A percentile compares a stretch with the other conserved stretches of the same genome.
phyloP scores from a whole-genome alignment of 2,113 vertebrate species.

The Malurus elegans region DNA sequence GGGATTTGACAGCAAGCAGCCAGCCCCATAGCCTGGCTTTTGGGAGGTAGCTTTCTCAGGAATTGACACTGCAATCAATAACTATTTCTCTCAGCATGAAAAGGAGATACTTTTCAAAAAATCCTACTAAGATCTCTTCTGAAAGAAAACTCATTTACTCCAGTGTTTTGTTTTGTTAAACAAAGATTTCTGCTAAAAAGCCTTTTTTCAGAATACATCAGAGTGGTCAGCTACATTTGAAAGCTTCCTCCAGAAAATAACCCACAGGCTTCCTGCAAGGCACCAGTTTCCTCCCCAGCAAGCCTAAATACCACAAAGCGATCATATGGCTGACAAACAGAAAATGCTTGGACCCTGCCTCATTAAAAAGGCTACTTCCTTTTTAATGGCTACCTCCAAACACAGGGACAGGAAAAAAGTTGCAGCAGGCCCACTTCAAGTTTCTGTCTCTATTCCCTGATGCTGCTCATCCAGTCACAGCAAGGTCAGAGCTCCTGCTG shows the following conservation, averaged over 20 bases:
- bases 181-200: not conserved
- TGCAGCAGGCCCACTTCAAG: not conserved
- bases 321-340: not conserved
- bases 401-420: not conserved
- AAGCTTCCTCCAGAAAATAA: not conserved
- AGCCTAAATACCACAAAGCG: not conserved
- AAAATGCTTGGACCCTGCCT: not conserved
- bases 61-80: not conserved
- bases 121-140: not conserved
- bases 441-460: not conserved
- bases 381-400: not conserved
- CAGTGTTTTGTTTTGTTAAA: not conserved
- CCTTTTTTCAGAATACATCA: not conserved
- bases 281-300: not conserved
- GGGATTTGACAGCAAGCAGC: not conserved
- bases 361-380: not conserved
- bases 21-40: not conserved
- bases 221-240: not conserved
- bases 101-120: not conserved
- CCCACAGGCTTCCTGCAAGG: not conserved
- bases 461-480: not conserved
- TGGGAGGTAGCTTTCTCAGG: not conserved
- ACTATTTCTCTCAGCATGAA: not conserved
- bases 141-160: not conserved
- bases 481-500: not conserved